Percentiles rank a stretch among this genome's conserved stretches.
Evolutionary conservation across 2,113 vertebrate genomes (phyloP).

Genomic region (Pedetes capensis): DNA sequence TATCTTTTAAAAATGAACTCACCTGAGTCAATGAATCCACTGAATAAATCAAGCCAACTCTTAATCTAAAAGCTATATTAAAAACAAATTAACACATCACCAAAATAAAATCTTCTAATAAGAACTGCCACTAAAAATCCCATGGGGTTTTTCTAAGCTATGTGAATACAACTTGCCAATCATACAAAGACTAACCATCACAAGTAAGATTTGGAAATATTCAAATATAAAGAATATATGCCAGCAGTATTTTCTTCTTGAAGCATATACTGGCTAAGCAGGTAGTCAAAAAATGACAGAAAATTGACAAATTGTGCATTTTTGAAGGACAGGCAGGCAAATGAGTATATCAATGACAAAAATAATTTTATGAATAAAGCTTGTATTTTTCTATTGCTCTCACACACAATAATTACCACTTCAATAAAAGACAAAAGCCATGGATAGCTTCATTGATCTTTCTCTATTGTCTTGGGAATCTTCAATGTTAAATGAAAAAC

Average conservation of each 20-base stretch:
- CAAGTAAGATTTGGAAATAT: constrained; percentile 30
- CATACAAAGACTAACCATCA: constrained; percentile 6
- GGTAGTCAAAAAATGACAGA: background rate
- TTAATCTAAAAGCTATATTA: constrained; percentile 33
- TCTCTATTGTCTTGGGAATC: background rate
- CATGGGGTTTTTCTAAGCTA: background rate
- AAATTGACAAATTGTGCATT: background rate
- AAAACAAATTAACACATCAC: constrained; percentile 39
- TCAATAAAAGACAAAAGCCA: constrained; percentile 23
- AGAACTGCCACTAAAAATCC: background rate
- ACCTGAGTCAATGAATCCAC: background rate
- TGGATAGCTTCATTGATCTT: background rate
- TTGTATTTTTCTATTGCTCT: background rate
- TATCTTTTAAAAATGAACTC: background rate
- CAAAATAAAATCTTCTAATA: constrained; percentile 42
- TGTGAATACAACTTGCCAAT: constrained; percentile 17
- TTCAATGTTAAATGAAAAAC: constrained; percentile 31
- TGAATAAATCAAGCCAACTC: background rate
- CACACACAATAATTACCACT: background rate
- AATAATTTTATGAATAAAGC: constrained; percentile 41
- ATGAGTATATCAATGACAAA: background rate
- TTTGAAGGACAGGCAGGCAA: constrained; percentile 20
- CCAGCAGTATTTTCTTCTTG: background rate
- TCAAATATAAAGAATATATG: constrained; percentile 32
- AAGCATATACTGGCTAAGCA: background rate